These are phyloP conservation scores for Melanostoma scalare DNA, from an alignment of 2,888 invertebrate genomes.

Conservation along the genomic window DNA sequence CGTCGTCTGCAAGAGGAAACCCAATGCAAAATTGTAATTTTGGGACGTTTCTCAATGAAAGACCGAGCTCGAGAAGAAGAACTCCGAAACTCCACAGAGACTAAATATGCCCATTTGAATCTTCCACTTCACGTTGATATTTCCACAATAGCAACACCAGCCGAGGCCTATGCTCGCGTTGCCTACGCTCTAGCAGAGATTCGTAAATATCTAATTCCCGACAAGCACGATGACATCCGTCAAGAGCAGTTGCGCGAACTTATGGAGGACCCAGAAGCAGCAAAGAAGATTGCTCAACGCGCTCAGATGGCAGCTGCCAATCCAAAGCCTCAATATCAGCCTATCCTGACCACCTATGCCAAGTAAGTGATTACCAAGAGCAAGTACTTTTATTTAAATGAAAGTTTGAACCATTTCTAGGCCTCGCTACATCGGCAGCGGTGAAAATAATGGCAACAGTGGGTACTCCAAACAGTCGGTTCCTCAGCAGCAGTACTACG, in stretches of 20 bases:
- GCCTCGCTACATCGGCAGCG: constrained; percentile 52
- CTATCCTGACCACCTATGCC: constrained; percentile 67
- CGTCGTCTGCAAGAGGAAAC: constrained; percentile 96
- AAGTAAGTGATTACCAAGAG: constrained; percentile 57
- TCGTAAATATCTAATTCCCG: constrained; percentile 85
- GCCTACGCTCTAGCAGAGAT: constrained; percentile 93
- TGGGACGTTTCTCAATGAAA: constrained; percentile 96
- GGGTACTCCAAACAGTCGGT: constrained; percentile 58
- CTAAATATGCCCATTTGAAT: constrained; percentile 93
- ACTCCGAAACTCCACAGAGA: constrained; percentile 90
- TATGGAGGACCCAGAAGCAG: constrained; percentile 81
- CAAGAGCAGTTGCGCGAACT: constrained; percentile 93
- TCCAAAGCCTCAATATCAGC: constrained; percentile 75
- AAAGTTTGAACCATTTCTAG: constrained; percentile 62
- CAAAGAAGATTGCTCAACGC: constrained; percentile 79
- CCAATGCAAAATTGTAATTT: constrained; percentile 97
- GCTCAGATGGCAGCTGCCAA: constrained; percentile 75
- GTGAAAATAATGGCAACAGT: constrained; percentile 58
- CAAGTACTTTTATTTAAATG: constrained; percentile 68
- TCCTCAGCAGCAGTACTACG: constrained; percentile 52
- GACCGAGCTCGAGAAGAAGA: constrained; percentile 93
- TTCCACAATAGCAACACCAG: constrained; percentile 92
- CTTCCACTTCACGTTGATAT: constrained; percentile 96
- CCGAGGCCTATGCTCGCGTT: constrained; percentile 92
- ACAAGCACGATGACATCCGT: constrained; percentile 90